Conservation (phyloP, 1,140 invertebrate genomes). For the Heliothis virescens region DNA sequence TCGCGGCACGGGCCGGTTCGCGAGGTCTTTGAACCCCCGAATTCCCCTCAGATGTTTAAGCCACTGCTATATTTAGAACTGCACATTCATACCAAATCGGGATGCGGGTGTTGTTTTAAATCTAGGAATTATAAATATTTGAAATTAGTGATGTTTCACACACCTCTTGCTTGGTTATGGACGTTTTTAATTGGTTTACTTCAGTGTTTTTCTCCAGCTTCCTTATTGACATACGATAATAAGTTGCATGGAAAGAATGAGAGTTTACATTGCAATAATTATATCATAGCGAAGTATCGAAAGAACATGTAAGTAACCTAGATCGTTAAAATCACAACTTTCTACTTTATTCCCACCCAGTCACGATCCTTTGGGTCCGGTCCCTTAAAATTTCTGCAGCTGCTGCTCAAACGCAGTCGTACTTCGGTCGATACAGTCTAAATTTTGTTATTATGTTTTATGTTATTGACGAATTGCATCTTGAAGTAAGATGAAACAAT, state of each 20-base stretch:
- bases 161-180: background rate
- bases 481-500: conserved; percentile 1
- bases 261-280: too few relatives aligned
- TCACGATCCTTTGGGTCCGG: conserved; percentile 3
- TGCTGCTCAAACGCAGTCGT: background rate
- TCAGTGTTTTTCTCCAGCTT: too few relatives aligned
- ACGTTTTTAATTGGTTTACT: too few relatives aligned
- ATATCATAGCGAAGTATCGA: background rate
- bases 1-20: conserved; percentile 69
- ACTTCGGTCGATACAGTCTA: background rate
- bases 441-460: too few relatives aligned
- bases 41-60: conserved; percentile 72
- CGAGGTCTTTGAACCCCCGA: conserved; percentile 81
- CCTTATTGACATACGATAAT: too few relatives aligned
- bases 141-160: conserved; percentile 9
- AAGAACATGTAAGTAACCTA: background rate
- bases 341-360: background rate
- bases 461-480: background rate
- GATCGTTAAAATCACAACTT: background rate
- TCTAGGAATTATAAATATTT: conserved; percentile 61
- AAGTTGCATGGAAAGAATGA: too few relatives aligned
- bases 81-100: conserved; percentile 69
- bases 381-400: background rate
- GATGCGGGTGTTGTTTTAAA: conserved; percentile 62
- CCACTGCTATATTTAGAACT: conserved; percentile 77